These are phyloP conservation scores for Hydraecia micacea DNA, from an alignment of 2,888 invertebrate species.

Conservation along the genomic window DNA sequence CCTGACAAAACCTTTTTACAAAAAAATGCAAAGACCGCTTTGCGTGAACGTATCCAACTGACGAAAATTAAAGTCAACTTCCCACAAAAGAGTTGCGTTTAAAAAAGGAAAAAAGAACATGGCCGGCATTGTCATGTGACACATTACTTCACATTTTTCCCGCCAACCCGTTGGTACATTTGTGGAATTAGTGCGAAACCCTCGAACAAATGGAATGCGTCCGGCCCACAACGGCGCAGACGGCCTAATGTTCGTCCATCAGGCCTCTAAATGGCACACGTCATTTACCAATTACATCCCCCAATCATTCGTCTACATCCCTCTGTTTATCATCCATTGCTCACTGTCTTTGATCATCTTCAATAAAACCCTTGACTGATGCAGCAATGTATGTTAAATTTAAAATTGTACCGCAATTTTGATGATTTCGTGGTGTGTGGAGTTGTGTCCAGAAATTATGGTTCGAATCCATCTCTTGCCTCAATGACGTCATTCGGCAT, in stretches of 20 bases:
- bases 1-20: slow-evolving; percentile 2
- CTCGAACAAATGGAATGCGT: slow-evolving; percentile 85
- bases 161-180: slow-evolving; percentile 82
- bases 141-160: slow-evolving; percentile 81
- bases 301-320: slow-evolving; percentile 27
- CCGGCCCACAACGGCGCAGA: slow-evolving; percentile 85
- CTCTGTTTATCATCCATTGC: slow-evolving; percentile 68
- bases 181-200: slow-evolving; percentile 84
- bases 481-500: slow-evolving; percentile 88
- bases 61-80: slow-evolving; percentile 53
- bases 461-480: slow-evolving; percentile 87
- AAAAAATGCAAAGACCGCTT: slow-evolving; percentile 24
- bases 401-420: slow-evolving; percentile 15
- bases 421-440: slow-evolving; percentile 65
- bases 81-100: slow-evolving; percentile 46
- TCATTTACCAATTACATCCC: slow-evolving; percentile 84
- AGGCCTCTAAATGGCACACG: slow-evolving; percentile 88
- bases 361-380: background rate
- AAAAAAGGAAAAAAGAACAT: slow-evolving; percentile 57
- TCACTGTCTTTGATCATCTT: slow-evolving; percentile 13
- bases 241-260: slow-evolving; percentile 89
- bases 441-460: slow-evolving; percentile 87
- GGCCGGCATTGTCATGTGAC: slow-evolving; percentile 76
- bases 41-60: slow-evolving; percentile 31
- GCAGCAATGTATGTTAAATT: slow-evolving; percentile 70